Evolutionary conservation across 2,113 vertebrate species (phyloP).

Genomic region (Prunella fulvescens): DNA sequence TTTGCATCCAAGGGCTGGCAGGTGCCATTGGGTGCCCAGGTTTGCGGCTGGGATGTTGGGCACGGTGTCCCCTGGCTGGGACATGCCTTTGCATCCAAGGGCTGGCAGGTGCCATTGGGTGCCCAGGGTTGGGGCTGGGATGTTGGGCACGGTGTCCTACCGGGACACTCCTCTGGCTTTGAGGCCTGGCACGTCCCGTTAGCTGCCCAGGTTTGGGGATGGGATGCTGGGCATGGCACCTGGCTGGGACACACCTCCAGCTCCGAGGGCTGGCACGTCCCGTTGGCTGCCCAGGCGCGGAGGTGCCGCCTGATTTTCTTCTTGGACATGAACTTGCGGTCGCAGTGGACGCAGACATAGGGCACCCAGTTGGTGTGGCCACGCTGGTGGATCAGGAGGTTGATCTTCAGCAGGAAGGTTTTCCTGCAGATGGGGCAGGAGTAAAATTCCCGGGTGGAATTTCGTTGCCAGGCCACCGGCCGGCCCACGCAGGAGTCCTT

Average conservation of each 20-base stretch:
- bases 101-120: background rate
- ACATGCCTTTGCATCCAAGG: fast-evolving
- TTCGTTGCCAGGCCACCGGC: background rate
- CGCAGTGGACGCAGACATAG: background rate
- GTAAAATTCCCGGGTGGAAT: background rate
- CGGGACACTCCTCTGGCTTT: background rate
- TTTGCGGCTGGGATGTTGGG: background rate
- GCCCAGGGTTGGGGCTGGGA: background rate
- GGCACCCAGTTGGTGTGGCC: background rate
- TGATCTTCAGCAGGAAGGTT: conserved; percentile 43
- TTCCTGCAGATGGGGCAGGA: conserved; percentile 7
- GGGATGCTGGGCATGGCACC: background rate
- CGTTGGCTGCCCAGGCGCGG: background rate
- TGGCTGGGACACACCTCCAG: background rate
- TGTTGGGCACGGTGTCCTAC: background rate
- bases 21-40: fast-evolving
- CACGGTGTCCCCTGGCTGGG: background rate
- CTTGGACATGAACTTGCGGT: conserved; percentile 10
- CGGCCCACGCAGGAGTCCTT: background rate
- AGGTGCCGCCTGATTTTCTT: background rate
- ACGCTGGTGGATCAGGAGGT: conserved; percentile 17
- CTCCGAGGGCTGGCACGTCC: background rate
- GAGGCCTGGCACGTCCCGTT: background rate
- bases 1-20: fast-evolving
- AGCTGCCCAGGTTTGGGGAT: background rate